Evolutionary conservation across 35 echinoderm and acorn worm genomes (phyloP).

Genomic region (Chiridota heheva): DNA sequence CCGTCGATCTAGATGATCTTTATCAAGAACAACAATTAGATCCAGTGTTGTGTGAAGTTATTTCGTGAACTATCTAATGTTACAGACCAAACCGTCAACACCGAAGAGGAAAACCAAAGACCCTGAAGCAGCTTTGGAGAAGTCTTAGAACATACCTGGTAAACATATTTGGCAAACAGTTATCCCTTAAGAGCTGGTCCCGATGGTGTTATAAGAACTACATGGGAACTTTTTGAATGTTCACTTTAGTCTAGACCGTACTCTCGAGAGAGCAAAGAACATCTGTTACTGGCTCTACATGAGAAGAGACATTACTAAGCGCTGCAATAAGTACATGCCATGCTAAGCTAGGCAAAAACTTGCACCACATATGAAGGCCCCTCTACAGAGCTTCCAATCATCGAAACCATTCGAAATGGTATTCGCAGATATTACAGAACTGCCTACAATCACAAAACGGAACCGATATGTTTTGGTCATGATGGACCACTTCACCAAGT

Average conservation of each 20-base stretch:
- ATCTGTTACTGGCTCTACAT: neutral
- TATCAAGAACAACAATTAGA: neutral
- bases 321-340: neutral
- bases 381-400: neutral
- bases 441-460: neutral
- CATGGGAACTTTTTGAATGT: no score
- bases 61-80: neutral
- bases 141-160: neutral
- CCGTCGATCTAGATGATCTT: neutral
- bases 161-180: slow-evolving; percentile 5
- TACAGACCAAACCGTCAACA: neutral
- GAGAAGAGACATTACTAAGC: neutral
- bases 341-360: neutral
- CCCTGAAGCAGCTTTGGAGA: slow-evolving; percentile 1
- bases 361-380: neutral
- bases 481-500: slow-evolving; percentile 1
- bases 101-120: neutral
- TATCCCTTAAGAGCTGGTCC: neutral
- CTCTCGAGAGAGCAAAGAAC: no score
- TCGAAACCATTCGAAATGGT: neutral
- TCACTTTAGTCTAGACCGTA: neutral
- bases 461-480: neutral
- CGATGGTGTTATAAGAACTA: neutral
- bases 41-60: neutral
- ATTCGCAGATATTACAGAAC: neutral